phyloP scores from a whole-genome alignment of 2,113 vertebrate species.

The Thymallus thymallus region DNA sequence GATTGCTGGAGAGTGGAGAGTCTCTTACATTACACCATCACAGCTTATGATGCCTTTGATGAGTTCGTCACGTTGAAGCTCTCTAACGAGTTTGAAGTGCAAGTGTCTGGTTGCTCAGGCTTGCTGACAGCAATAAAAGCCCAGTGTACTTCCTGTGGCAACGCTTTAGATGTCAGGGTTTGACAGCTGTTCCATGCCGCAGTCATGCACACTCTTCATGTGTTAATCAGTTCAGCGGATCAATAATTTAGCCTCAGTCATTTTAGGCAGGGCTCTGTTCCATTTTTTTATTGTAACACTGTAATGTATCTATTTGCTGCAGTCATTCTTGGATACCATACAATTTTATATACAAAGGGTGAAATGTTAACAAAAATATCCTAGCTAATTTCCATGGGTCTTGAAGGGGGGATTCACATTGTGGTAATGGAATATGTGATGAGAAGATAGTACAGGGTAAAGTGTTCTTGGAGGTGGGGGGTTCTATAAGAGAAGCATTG shows the following conservation, averaged over 20 bases:
- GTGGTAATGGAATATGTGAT: conserved; percentile 11
- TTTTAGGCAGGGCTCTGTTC: conserved; percentile 17
- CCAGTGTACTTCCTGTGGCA: conserved; percentile 37
- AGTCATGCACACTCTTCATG: conserved; percentile 35
- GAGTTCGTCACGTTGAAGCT: conserved; percentile 61
- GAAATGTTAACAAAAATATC: neutral
- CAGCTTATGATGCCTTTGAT: conserved; percentile 57
- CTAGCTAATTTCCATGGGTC: neutral
- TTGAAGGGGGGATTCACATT: too few species aligned
- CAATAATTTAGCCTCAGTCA: conserved; percentile 55
- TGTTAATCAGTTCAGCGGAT: conserved; percentile 53
- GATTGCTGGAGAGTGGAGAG: conserved; percentile 8
- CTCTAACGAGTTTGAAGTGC: conserved; percentile 63
- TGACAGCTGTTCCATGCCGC: conserved; percentile 44
- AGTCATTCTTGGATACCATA: neutral
- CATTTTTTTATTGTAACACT: neutral
- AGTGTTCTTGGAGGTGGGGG: conserved; percentile 9
- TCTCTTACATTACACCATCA: conserved; percentile 26
- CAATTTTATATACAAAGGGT: too few species aligned
- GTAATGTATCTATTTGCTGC: neutral
- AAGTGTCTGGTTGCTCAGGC: conserved; percentile 57
- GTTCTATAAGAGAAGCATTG: conserved; percentile 15
- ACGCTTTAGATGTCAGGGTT: conserved; percentile 53
- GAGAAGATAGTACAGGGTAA: neutral
- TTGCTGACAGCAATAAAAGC: conserved; percentile 59